Evolutionary conservation across 2,888 invertebrate genomes (phyloP), one percentile per base, ranked within the genome.

Genomic region (Campaea margaritaria): DNA sequence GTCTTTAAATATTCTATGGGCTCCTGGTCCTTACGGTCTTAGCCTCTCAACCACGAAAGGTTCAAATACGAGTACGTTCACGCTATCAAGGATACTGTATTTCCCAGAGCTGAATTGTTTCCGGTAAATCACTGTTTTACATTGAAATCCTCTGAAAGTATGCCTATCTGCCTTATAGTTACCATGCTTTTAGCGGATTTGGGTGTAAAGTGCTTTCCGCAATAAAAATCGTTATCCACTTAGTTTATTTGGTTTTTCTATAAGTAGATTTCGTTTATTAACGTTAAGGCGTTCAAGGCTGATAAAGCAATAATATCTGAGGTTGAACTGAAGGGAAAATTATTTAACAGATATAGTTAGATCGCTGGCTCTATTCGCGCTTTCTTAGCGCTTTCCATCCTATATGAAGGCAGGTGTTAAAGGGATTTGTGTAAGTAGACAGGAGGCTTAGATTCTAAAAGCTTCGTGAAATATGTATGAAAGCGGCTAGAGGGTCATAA

Each of bases 191-290:
- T 43, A 50, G 53, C 47, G 44, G 56, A 68, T 67, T 73, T 67
- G 58, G 58, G 46, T 59, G 61, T 62, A 70, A 71, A 78, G 78
- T 79, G 78, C 76, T 77, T 62, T 72, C 52, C 50, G 74, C 69
- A 72, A 76, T 78, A 78, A 78, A 78, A 79, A 70, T 64, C 58
- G 55, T 59, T 56, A 65, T 58, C 60, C 68, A 70, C 65, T 67
- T 69, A 51, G 65, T 65, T 69, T 69, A 68, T 70, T 70, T 68
- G 67, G 60, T 64, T 64, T 57, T 59, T 43, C 62, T 59, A 50
- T 60, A 60, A 56, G 60, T 56, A 49, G 56, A 67, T 53, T 57
- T 68, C 47, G 68, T 67, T 67, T 71, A 67, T 67, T 72, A 64
- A 70, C 62, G 60, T 55, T 63, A 50, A 64, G 47, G 61, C 62